A percentile compares a stretch with the other conserved stretches of the same genome.
These are phyloP conservation scores for Myathropa florea DNA, from an alignment of 2,888 invertebrate genomes.

Conservation along the genomic window DNA sequence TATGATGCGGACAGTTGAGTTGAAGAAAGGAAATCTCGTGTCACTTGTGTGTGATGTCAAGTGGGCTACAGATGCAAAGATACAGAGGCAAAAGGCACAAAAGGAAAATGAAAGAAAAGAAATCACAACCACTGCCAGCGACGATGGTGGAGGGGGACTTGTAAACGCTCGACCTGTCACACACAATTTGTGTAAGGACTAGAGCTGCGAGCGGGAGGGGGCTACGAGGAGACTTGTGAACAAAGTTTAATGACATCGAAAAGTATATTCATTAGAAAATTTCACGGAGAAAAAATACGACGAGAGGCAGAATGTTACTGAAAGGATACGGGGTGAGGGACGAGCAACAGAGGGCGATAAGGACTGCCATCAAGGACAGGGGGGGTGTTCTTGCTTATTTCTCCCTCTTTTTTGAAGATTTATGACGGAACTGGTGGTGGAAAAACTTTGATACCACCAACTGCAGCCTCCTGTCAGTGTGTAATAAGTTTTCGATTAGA, in stretches of 20 bases:
- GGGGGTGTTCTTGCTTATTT: neutral
- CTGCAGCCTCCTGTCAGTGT: slow-evolving; percentile 23
- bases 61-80: slow-evolving; percentile 28
- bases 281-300: neutral
- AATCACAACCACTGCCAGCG: neutral
- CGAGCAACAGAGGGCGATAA: slow-evolving; percentile 18
- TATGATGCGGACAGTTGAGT: slow-evolving; percentile 11
- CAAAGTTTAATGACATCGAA: slow-evolving; percentile 47
- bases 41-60: slow-evolving; percentile 30
- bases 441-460: slow-evolving; percentile 7
- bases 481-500: slow-evolving; percentile 59
- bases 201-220: neutral
- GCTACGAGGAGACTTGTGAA: slow-evolving; percentile 1
- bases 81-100: neutral
- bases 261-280: slow-evolving; percentile 34
- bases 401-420: slow-evolving; percentile 36
- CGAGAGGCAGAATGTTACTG: neutral
- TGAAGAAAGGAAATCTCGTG: slow-evolving; percentile 23
- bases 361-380: neutral
- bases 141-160: neutral
- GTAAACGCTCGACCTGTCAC: slow-evolving; percentile 31
- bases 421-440: slow-evolving; percentile 38
- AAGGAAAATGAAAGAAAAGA: neutral
- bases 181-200: slow-evolving; percentile 13
- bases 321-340: neutral